Conservation (phyloP, 2,797 vertebrate genomes). For the Pantherophis alleghaniensis region DNA sequence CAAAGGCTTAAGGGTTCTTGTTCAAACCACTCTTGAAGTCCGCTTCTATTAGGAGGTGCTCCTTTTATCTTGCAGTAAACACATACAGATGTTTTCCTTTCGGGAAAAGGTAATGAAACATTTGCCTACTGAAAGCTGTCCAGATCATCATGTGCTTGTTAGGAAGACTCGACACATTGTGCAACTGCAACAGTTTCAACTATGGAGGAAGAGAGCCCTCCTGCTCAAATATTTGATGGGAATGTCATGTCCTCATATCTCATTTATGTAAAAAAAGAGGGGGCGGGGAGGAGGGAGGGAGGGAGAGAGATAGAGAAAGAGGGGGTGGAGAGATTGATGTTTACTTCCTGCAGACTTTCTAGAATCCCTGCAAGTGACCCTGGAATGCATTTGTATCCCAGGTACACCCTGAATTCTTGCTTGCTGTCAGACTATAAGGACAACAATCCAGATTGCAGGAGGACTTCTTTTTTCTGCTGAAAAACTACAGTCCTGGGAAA, state of each 20-base stretch:
- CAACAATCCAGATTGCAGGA: conserved; percentile 8
- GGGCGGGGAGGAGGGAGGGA: not conserved
- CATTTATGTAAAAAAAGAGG: conserved; percentile 36
- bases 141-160: conserved; percentile 34
- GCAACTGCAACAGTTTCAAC: conserved; percentile 27
- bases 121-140: conserved; percentile 18
- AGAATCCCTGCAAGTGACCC: conserved; percentile 44
- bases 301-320: not conserved
- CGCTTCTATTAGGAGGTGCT: conserved; percentile 45
- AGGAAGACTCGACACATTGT: conserved; percentile 31
- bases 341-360: not conserved
- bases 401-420: not conserved
- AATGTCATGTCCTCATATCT: conserved; percentile 31
- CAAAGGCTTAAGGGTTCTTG: conserved; percentile 49
- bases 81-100: conserved; percentile 53
- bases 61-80: conserved; percentile 54
- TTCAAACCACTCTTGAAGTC: conserved; percentile 51
- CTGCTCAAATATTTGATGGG: conserved; percentile 40
- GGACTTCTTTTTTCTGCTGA: conserved; percentile 36
- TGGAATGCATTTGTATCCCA: conserved; percentile 12
- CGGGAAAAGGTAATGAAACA: conserved; percentile 35
- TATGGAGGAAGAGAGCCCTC: not conserved
- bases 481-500: conserved; percentile 42
- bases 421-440: not conserved
- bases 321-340: no score